phyloP scores from a whole-genome alignment of 53 echinoderm and acorn worm species.

The Mesocentrotus franciscanus region DNA sequence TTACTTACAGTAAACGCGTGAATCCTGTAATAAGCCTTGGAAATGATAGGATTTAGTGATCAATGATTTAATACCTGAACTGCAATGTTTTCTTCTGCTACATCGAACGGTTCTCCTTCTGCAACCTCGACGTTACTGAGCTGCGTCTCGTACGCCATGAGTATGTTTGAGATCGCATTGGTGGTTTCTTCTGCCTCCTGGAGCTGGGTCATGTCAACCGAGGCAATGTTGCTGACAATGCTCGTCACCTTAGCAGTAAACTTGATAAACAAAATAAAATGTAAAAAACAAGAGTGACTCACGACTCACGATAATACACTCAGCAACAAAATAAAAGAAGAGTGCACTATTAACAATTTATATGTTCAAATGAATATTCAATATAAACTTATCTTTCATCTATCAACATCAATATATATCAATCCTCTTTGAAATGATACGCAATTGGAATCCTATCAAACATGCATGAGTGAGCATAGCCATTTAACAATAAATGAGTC shows the following conservation, averaged over 20 bases:
- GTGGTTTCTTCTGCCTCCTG: neutral
- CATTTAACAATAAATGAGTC: no score
- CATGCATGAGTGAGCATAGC: no score
- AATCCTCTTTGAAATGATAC: no score
- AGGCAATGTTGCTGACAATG: slow-evolving; percentile 54
- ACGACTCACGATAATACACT: no score
- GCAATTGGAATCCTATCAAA: no score
- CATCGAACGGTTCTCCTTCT: slow-evolving; percentile 15
- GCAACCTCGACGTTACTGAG: slow-evolving; percentile 19
- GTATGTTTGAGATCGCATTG: slow-evolving; percentile 30
- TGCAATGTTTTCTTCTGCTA: slow-evolving; percentile 25
- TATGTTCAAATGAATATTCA: no score
- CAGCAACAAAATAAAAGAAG: no score
- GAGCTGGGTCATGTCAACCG: neutral
- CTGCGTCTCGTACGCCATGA: slow-evolving; percentile 20
- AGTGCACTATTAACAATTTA: no score
- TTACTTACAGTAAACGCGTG: neutral
- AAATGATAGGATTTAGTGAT: neutral
- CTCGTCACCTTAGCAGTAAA: slow-evolving; percentile 8
- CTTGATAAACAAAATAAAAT: neutral
- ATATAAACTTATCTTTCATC: no score
- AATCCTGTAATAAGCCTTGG: neutral
- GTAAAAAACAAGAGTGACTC: no score
- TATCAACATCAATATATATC: no score
- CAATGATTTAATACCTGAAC: slow-evolving; percentile 32